Base-by-base conservation (phyloP, 2,888 invertebrate species). In the Drosophila monieri region DNA sequence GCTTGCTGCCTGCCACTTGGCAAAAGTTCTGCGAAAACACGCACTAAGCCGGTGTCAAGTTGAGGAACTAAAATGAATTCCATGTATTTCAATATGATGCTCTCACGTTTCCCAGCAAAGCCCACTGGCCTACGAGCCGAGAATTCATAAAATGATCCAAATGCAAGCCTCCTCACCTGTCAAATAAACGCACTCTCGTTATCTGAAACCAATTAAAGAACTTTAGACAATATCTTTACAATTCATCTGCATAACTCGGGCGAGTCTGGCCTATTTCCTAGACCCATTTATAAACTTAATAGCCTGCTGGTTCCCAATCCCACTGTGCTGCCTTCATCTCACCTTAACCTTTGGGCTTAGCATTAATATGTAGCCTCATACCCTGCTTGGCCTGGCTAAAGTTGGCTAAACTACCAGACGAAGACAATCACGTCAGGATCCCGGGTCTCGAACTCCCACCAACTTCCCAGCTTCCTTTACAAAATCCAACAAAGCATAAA, bases 401-500 rank as follows among this genome's bases (percentile, higher is more conserved):
- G 54, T 53, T 49, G 60, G n/a, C 21, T 8, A 60, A 69, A 69
- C 68, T 69, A 69, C 37, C 68, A 69, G 70, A 54, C 54, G 66
- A 23, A 69, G 68, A 51, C 70, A 69, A 69, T 60, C 47, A 49
- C 48, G 66, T 66, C 43, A 35, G 53, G 53, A 18, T 41, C 15
- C 39, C 3, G 39, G 53, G 18, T 43, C 21, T 18, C 43, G 21
- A 21, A 18, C 49, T 32, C 18, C 30, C 12, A 15, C 32, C 30
- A 32, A 18, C 3, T 23, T 27, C 47, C 35, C 43, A 8, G 35
- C 56, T 35, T 51, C 51, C 53, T 52, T 53, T 60, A 60, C 32
- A 68, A 69, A 69, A 69, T 70, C 70, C 70, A 70, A 70, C 68
- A 68, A 68, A 70, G 61, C 69, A 69, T 69, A 69, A 69, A 69